Percentiles rank a stretch among this genome's conserved stretches.
Conservation (phyloP, 2,888 invertebrate genomes). For the Aporophyla lueneburgensis region DNA sequence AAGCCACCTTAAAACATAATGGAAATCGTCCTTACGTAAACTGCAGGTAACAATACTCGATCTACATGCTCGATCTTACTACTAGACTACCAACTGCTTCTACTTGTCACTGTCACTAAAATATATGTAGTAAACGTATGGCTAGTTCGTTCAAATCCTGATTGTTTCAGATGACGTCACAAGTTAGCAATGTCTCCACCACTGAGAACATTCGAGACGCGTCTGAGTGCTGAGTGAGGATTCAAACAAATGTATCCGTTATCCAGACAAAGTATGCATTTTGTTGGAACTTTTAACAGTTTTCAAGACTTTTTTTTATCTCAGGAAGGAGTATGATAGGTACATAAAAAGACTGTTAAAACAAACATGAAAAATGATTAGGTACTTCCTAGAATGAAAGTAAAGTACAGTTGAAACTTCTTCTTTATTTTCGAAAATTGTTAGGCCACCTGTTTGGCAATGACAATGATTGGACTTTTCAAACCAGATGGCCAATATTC, state of each 20-base stretch:
- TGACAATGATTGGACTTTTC: too few species aligned
- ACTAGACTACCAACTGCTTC: background rate
- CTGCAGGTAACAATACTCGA: background rate
- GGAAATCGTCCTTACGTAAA: background rate
- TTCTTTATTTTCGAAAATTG: too few species aligned
- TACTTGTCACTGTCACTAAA: background rate
- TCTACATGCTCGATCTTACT: background rate
- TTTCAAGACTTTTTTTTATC: conserved; percentile 16
- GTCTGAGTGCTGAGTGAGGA: conserved; percentile 53
- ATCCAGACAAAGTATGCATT: conserved; percentile 38
- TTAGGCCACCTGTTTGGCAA: too few species aligned
- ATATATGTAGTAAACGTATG: conserved; percentile 6
- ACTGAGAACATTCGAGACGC: conserved; percentile 46
- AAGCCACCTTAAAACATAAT: too few species aligned
- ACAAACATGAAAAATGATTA: background rate
- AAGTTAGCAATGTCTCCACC: conserved; percentile 41
- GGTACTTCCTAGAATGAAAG: background rate
- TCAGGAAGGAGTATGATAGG: background rate
- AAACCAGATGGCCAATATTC: too few species aligned
- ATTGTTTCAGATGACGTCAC: conserved; percentile 59
- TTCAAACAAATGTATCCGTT: conserved; percentile 52
- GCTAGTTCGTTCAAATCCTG: conserved; percentile 32
- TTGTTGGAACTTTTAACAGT: conserved; percentile 22
- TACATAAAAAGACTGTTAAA: background rate
- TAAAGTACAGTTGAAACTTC: background rate